A percentile compares a stretch with the other conserved stretches of the same genome.
These are phyloP conservation scores for Ptychodera flava DNA, from an alignment of 35 echinoderm and acorn worm genomes.

Conservation along the genomic window DNA sequence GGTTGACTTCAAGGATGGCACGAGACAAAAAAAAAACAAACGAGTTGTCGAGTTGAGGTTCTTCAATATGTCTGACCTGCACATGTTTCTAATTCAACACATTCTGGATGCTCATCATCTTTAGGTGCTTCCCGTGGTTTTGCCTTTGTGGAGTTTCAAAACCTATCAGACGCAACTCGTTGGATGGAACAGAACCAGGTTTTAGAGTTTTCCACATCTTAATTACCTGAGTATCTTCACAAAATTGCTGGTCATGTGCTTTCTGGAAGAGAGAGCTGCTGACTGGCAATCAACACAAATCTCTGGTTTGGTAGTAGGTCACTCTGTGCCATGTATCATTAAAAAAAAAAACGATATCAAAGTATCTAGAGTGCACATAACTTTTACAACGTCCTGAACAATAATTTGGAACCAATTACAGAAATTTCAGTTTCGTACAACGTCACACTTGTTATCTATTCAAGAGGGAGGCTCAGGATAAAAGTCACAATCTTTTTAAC, in stretches of 20 bases:
- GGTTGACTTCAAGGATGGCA: not conserved
- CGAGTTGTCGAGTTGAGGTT: not conserved
- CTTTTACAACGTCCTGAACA: too few relatives aligned
- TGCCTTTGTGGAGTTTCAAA: slow-evolving; percentile 99
- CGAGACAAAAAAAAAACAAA: not conserved
- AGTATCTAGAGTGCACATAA: too few relatives aligned
- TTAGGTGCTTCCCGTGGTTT: slow-evolving; percentile 99
- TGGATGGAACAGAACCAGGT: slow-evolving; percentile 99
- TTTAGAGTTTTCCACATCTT: slow-evolving; percentile 70
- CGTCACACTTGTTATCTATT: too few relatives aligned
- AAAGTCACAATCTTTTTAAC: too few relatives aligned
- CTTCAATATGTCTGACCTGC: not conserved
- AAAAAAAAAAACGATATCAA: not conserved
- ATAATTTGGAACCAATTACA: too few relatives aligned
- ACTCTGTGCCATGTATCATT: slow-evolving; percentile 8
- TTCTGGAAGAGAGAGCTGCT: slow-evolving; percentile 8
- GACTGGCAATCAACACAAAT: slow-evolving; percentile 15
- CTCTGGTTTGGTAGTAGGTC: not conserved
- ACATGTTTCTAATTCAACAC: not conserved
- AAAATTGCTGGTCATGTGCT: slow-evolving; percentile 5
- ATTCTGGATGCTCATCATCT: slow-evolving; percentile 26
- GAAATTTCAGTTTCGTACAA: too few relatives aligned
- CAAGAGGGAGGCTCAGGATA: too few relatives aligned
- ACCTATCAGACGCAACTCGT: slow-evolving; percentile 90
- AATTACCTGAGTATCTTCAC: not conserved